Percentiles rank a stretch among this genome's conserved stretches.
Evolutionary conservation across 1,140 invertebrate species (phyloP).

Genomic region (Sarcophaga bullata): DNA sequence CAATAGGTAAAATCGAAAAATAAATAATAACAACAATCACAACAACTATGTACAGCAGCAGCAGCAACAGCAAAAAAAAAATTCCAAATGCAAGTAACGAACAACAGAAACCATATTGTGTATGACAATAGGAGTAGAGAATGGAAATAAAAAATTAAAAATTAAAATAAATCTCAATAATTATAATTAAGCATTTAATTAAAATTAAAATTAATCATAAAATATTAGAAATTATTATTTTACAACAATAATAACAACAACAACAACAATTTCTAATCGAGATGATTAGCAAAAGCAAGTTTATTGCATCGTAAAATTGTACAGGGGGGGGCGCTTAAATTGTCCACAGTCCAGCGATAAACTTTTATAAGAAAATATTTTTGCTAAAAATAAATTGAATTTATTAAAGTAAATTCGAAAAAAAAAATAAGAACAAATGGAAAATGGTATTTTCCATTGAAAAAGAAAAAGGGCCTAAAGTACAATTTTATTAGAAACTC

Average conservation of each 20-base stretch:
- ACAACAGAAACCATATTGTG: neutral
- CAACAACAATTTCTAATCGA: no score
- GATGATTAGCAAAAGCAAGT: no score
- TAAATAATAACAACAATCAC: no score
- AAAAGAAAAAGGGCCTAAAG: neutral
- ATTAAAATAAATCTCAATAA: neutral
- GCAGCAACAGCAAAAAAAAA: neutral
- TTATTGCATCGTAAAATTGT: no score
- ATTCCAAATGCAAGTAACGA: neutral
- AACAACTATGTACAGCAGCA: no score
- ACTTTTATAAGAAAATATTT: no score
- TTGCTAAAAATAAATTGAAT: no score
- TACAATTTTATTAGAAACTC: neutral
- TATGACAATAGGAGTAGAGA: neutral
- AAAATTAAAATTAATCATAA: neutral
- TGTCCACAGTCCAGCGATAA: no score
- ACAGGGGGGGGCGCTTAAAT: no score
- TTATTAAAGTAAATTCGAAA: no score
- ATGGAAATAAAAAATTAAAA: neutral
- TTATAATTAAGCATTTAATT: constrained; percentile 19
- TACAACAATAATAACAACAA: no score
- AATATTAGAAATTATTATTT: neutral
- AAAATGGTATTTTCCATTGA: constrained; percentile 10
- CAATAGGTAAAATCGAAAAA: no score
- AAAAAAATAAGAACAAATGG: neutral